Evolutionary conservation across 2,113 vertebrate species (phyloP).

Genomic region (Arvicanthis niloticus): DNA sequence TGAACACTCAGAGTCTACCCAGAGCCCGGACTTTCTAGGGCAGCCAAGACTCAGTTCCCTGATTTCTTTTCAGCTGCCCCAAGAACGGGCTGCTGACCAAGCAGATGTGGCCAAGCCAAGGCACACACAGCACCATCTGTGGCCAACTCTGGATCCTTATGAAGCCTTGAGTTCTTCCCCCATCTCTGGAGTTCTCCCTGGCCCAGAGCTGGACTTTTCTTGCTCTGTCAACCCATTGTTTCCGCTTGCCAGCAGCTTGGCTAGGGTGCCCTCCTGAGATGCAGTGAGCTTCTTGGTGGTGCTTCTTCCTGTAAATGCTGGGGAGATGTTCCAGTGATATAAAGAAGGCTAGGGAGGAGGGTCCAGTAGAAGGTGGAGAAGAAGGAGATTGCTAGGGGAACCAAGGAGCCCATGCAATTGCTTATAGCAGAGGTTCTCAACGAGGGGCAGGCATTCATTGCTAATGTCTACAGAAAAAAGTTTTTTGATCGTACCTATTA

Average conservation of each 20-base stretch:
- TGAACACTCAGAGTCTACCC: not conserved
- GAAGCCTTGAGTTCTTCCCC: not conserved
- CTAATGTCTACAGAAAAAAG: not conserved
- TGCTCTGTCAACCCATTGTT: not conserved
- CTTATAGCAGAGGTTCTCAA: not conserved
- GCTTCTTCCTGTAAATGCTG: not conserved
- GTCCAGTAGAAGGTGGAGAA: not conserved
- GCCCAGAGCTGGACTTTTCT: not conserved
- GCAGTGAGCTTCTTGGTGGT: not conserved
- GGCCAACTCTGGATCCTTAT: not conserved
- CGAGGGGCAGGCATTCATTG: not conserved
- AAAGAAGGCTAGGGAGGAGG: not conserved
- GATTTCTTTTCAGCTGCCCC: not conserved
- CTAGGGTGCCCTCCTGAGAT: not conserved
- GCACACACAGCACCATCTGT: not conserved
- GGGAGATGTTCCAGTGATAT: not conserved
- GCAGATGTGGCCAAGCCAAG: not conserved
- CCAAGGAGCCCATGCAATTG: not conserved
- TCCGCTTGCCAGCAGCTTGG: constrained; percentile 58
- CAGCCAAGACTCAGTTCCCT: not conserved
- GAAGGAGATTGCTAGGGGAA: not conserved
- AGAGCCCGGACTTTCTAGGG: not conserved
- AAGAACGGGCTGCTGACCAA: not conserved
- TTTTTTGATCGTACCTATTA: not conserved
- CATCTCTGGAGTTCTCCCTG: constrained; percentile 1